phyloP scores from a whole-genome alignment of 2,113 vertebrate species.

The Planiliza haematocheilus region DNA sequence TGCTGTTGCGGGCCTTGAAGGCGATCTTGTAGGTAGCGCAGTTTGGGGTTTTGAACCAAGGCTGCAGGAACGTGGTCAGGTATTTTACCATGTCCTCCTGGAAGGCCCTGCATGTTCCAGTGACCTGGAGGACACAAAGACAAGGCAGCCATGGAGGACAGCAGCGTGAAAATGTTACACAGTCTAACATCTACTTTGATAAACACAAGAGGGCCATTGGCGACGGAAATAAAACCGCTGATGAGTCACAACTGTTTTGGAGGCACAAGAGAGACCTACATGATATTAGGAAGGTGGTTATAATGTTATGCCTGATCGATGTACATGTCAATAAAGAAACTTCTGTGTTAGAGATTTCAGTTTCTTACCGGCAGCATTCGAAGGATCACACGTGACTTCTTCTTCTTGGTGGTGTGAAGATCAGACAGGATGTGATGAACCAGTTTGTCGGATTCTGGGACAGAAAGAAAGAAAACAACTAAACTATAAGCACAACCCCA shows the following conservation, averaged over 20 bases:
- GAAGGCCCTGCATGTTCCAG: conserved; percentile 93
- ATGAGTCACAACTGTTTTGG: no score
- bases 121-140: conserved; percentile 64
- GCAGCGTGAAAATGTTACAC: not conserved
- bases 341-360: not conserved
- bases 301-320: no score
- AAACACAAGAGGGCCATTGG: no score
- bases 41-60: conserved; percentile 93
- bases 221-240: no score
- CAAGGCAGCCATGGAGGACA: not conserved
- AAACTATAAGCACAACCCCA: not conserved
- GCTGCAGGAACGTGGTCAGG: conserved; percentile 90
- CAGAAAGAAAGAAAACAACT: not conserved
- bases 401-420: conserved; percentile 91
- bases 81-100: conserved; percentile 94
- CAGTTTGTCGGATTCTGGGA: conserved; percentile 90
- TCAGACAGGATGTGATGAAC: conserved; percentile 95
- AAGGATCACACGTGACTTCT: conserved; percentile 92
- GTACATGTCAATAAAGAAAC: no score
- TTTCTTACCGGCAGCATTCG: conserved; percentile 91
- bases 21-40: conserved; percentile 92
- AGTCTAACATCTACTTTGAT: no score
- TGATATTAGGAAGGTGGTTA: no score
- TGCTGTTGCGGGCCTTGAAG: conserved; percentile 96
- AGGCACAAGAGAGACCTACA: no score